Percentiles rank a stretch among this genome's conserved stretches.
phyloP scores from a whole-genome alignment of 2,797 vertebrate genomes.

The Thalassophryne amazonica region DNA sequence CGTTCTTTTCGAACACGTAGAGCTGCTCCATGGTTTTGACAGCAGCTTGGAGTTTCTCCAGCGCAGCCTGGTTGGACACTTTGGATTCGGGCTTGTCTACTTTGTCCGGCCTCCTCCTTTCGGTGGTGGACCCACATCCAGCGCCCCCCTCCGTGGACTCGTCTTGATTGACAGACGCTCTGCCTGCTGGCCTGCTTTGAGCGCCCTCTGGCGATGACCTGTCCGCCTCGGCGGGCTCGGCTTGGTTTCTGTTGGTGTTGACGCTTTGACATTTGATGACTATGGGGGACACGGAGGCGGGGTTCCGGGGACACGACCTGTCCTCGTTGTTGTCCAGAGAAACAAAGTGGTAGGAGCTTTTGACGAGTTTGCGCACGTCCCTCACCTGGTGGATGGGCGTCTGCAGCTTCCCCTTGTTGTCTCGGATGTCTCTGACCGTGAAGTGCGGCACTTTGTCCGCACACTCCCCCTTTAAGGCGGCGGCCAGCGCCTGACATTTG shows the following conservation, averaged over 20 bases:
- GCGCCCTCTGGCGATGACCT: constrained; percentile 81
- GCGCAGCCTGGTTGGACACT: constrained; percentile 73
- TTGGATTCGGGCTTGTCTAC: constrained; percentile 71
- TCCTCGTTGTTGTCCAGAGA: constrained; percentile 82
- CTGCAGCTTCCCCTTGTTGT: constrained; percentile 83
- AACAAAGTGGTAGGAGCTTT: constrained; percentile 87
- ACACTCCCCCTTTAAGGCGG: constrained; percentile 75
- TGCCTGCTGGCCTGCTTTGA: constrained; percentile 71
- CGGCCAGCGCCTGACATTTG: constrained; percentile 72
- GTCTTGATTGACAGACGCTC: too few relatives aligned
- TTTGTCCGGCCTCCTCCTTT: constrained; percentile 80
- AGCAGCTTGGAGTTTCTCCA: constrained; percentile 91
- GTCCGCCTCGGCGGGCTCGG: constrained; percentile 44
- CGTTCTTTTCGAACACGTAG: constrained; percentile 88
- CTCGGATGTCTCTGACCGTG: constrained; percentile 88
- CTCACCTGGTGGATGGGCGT: constrained; percentile 92
- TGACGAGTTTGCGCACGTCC: constrained; percentile 93
- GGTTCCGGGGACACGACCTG: constrained; percentile 64
- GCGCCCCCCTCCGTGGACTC: constrained; percentile 69
- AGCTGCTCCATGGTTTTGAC: constrained; percentile 97
- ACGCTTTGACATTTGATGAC: constrained; percentile 93
- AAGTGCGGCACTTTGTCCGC: constrained; percentile 91
- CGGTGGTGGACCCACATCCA: constrained; percentile 75
- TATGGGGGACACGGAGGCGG: constrained; percentile 82
- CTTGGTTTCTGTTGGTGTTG: constrained; percentile 74